phyloP scores from a whole-genome alignment of 2,888 invertebrate species.

The Phalera bucephala region DNA sequence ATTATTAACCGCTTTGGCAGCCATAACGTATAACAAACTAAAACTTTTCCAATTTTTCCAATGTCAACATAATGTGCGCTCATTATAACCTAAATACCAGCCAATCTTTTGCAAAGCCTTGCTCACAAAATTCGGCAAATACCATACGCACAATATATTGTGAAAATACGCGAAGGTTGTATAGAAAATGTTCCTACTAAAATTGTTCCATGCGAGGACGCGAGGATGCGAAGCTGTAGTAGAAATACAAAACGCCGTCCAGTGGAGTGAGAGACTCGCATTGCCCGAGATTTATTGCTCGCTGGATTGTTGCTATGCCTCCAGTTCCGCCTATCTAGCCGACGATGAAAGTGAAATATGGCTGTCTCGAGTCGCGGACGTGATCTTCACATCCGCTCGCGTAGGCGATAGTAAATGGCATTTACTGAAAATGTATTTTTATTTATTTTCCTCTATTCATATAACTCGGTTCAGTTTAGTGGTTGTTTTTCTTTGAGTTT shows the following conservation, averaged over 20 bases:
- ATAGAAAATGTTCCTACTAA: background rate
- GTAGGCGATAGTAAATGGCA: background rate
- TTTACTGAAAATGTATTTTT: background rate
- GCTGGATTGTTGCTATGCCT: slow-evolving; percentile 21
- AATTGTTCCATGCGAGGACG: slow-evolving; percentile 5
- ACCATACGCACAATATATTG: too few species aligned
- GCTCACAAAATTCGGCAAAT: background rate
- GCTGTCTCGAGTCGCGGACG: background rate
- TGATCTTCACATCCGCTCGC: background rate
- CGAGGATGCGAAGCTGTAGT: too few species aligned
- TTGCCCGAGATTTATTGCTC: slow-evolving; percentile 27
- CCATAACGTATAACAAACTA: too few species aligned
- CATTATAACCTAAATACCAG: background rate
- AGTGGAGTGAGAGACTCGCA: slow-evolving; percentile 14
- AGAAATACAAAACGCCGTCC: slow-evolving; percentile 12
- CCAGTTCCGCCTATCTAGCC: slow-evolving; percentile 10
- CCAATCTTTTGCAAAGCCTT: background rate
- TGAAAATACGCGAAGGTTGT: background rate
- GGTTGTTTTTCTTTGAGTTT: too few species aligned
- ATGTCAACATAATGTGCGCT: too few species aligned
- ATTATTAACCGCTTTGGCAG: too few species aligned
- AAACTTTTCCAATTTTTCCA: too few species aligned
- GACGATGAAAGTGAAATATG: slow-evolving; percentile 15
- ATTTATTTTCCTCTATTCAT: background rate
- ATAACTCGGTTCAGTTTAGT: too few species aligned